Base-by-base conservation (phyloP, 2,113 vertebrate species). In the Monarcha castaneiventris region DNA sequence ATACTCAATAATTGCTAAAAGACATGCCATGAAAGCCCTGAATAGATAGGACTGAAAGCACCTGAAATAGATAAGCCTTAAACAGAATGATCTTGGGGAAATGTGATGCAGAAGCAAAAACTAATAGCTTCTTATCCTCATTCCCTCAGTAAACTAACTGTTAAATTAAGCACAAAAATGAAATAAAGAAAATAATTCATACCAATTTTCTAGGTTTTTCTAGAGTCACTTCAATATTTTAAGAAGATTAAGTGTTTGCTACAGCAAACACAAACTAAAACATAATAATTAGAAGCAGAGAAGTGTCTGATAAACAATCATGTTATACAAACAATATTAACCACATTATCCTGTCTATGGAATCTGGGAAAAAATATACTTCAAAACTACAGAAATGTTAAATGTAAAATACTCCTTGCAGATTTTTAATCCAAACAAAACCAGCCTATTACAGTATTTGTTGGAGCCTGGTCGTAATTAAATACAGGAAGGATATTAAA, bases 401-500 rank as follows among this genome's bases (percentile, higher is more conserved):
- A 94, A 93, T 56, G 64, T 69, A 81, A 92, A 94, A 95, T 81
- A 94, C 92, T 96, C 96, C 92, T 97, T 94, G 72, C 67, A 88
- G 48, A 94, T 83, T 84, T 93, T 94, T 76, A 93, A 67, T 93
- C 84, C 86, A 96, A 91, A 92, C 30, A 41, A 97, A 96, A 92
- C 84, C 67, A 95, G 87, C 79, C 96, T 84, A 93, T 89, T 97
- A 95, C 94, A 94, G 80, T 89, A 94, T 94, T 96, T 97, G 86
- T 87, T 97, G 72, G 44, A 96, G 96, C 81, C 97, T 98, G 98
- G 87, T 97, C 89, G 8, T 84, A 98, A 98, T 98, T 98, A 98
- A 98, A 97, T 94, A 96, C 97, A 98, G 97, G 98, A 98, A 98
- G 98, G 97, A 98, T 97, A 98, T 97, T 98, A 96, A 98, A 98